phyloP scores from a whole-genome alignment of 2,888 invertebrate species.

The Lymantria monacha region DNA sequence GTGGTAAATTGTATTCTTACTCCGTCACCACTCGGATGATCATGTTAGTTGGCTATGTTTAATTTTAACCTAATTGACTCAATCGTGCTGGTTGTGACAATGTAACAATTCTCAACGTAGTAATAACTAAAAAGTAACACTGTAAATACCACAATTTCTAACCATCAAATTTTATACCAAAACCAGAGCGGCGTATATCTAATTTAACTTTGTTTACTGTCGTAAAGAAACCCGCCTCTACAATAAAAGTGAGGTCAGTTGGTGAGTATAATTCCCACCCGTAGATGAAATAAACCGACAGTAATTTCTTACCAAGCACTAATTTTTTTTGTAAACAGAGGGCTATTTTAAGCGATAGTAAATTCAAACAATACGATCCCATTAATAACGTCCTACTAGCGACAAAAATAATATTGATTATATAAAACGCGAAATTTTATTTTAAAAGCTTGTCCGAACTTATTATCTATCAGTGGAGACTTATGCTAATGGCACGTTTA shows the following conservation, averaged over 20 bases:
- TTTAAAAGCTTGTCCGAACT: too few species aligned
- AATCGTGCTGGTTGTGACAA: background rate
- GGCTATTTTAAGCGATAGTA: too few species aligned
- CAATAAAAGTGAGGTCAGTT: background rate
- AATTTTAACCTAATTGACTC: too few species aligned
- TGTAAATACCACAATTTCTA: background rate
- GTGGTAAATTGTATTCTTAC: too few species aligned
- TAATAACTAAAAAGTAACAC: background rate
- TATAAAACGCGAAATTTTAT: too few species aligned
- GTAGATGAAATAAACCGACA: background rate
- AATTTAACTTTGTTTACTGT: background rate
- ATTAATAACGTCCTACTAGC: too few species aligned
- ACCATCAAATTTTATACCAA: background rate
- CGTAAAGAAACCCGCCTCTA: background rate
- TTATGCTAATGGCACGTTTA: too few species aligned
- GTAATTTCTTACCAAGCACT: background rate
- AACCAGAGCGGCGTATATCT: background rate
- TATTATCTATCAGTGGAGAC: too few species aligned
- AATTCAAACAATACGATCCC: too few species aligned
- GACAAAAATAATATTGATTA: too few species aligned
- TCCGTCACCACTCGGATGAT: too few species aligned
- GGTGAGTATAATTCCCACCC: background rate
- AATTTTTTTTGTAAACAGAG: background rate
- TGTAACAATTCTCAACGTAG: background rate
- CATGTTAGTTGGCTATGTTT: too few species aligned